Evolutionary conservation across 2,113 vertebrate genomes (phyloP).

Genomic region (Turnix velox): DNA sequence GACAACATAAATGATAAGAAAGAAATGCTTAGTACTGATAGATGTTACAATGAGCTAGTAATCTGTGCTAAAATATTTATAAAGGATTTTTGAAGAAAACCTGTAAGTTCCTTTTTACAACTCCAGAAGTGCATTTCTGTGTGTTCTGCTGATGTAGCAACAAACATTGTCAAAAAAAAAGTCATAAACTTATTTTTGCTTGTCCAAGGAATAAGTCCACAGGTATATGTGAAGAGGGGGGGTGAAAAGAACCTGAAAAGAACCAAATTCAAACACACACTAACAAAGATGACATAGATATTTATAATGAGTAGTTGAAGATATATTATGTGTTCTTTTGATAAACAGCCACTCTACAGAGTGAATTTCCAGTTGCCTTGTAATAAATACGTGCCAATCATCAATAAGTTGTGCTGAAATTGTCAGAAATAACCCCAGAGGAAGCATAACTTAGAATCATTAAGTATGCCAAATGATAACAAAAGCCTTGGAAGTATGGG

Average conservation of each 20-base stretch:
- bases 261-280: neutral
- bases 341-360: neutral
- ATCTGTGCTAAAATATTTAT: neutral
- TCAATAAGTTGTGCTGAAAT: neutral
- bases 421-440: neutral
- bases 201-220: neutral
- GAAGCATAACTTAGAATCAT: neutral
- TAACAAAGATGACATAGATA: neutral
- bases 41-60: neutral
- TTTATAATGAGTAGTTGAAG: neutral
- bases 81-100: neutral
- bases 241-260: neutral
- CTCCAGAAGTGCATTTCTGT: neutral
- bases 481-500: neutral
- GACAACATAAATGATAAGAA: neutral
- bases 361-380: neutral
- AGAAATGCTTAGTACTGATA: neutral
- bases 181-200: neutral
- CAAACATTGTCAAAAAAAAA: neutral
- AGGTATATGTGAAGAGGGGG: too few species aligned
- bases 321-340: neutral
- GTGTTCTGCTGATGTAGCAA: neutral
- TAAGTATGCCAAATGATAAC: neutral
- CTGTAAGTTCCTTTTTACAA: neutral
- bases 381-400: rapidly evolving